Evolutionary conservation across 2,113 vertebrate genomes (phyloP).

Genomic region (Abramis brama): DNA sequence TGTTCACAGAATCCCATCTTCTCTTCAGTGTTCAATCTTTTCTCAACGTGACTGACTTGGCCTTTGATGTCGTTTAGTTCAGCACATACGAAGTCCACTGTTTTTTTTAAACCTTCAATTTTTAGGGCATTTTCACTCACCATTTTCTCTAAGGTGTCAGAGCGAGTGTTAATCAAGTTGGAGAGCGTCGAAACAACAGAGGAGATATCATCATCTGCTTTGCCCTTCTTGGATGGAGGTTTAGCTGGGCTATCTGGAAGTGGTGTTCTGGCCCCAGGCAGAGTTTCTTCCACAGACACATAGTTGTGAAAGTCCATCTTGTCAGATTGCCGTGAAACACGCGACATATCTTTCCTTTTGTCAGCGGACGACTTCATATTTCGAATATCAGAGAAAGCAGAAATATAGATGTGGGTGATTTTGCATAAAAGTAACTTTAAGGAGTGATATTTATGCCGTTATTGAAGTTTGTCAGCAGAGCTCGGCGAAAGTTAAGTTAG

Average conservation of each 20-base stretch:
- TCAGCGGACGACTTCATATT: neutral
- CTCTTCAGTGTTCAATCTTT: no score
- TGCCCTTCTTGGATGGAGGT: neutral
- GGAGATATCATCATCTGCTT: neutral
- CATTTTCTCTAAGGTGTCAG: neutral
- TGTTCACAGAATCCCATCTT: no score
- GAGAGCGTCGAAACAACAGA: neutral
- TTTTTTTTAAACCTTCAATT: neutral
- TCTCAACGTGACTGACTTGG: no score
- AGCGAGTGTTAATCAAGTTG: neutral
- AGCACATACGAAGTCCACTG: neutral
- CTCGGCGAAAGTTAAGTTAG: neutral
- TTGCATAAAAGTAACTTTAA: neutral
- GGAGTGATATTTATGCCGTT: neutral
- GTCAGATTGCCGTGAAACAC: neutral
- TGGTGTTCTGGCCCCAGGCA: neutral
- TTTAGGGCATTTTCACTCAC: conserved; percentile 9
- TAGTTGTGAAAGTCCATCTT: neutral
- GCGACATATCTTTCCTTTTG: neutral
- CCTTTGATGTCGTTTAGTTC: no score
- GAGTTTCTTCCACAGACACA: neutral
- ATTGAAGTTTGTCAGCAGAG: neutral
- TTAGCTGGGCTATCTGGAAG: neutral
- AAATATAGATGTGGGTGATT: neutral
- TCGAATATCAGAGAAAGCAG: neutral